Conservation (phyloP, 2,888 invertebrate genomes). For the Marasmarcha lunaedactyla region DNA sequence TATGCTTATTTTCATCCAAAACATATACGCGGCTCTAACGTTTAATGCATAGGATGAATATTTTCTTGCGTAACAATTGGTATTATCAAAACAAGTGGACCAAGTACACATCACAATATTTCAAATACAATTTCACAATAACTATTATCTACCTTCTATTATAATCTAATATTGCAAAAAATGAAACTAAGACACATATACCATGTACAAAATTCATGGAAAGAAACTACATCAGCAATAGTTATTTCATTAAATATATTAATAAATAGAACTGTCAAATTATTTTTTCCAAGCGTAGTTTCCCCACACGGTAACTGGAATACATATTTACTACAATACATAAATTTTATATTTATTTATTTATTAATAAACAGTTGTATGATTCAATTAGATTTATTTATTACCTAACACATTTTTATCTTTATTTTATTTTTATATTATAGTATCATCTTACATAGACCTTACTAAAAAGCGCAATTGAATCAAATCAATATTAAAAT, state of each 20-base stretch:
- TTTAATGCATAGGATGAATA: too few species aligned
- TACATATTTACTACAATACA: conserved; percentile 21
- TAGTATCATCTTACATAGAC: too few species aligned
- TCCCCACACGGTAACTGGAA: conserved; percentile 63
- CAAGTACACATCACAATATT: too few species aligned
- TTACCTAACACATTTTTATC: neutral
- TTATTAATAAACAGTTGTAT: conserved; percentile 2
- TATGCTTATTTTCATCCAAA: too few species aligned
- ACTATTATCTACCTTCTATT: too few species aligned
- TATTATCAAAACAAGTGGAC: too few species aligned
- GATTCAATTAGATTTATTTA: conserved; percentile 1
- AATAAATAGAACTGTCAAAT: conserved; percentile 47
- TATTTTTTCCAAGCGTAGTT: conserved; percentile 66
- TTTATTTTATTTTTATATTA: neutral
- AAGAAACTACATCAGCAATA: conserved; percentile 54
- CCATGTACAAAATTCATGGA: conserved; percentile 25
- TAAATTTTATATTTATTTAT: conserved; percentile 1
- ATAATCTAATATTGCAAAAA: conserved; percentile 5
- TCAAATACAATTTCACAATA: too few species aligned
- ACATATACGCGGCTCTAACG: too few species aligned
- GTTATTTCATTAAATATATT: conserved; percentile 38
- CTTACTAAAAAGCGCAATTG: too few species aligned
- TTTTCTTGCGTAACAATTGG: too few species aligned
- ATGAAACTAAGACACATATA: conserved; percentile 28
- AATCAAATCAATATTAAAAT: too few species aligned